Base-by-base conservation (phyloP, 2,888 invertebrate genomes). In the Spodoptera picta region DNA sequence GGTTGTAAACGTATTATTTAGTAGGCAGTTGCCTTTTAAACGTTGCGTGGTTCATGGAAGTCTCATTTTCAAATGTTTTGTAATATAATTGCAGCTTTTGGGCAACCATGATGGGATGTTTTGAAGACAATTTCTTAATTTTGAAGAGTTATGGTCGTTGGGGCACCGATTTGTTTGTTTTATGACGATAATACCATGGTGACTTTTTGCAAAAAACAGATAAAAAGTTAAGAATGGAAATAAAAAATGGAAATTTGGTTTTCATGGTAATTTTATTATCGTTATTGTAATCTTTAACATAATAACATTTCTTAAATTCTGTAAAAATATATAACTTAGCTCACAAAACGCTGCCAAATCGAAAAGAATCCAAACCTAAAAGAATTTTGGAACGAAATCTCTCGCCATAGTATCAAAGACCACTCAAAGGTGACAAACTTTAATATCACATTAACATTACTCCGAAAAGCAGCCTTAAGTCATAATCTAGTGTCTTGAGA, bases 401-500 rank as follows among this genome's bases (percentile, higher is more conserved):
- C 31, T 11, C 56, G 43, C 59, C 24, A 44, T 48, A 63, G 49
- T 69, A 59, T 60, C 31, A 49, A 31, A 56, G 7, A 53, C 23
- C 51, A 56, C 6, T 14, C 36, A 36, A 36, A 44, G 56, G 61
- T 69, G 58, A 59, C 73, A 73, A 76, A 71, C 61, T 79, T 65
- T 73, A 76, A 79, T 64, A 68, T 46, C 47, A 1, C 60, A 71
- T 68, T 63, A 73, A 63, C 60, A 66, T 68, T 71, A 76, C 65
- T 75, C 45, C 42, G 54, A 60, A 58, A 66, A 47, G 49, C 47
- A 24, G 61, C 61, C 61, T 62, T 73, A 74, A 83, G 81, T 84
- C 83, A 88, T 84, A 84, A 82, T 83, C 82, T 81, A 74, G 77
- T 81, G 86, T 89, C 90, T 90, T 87, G 84, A 86, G 86, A 69